phyloP scores from a whole-genome alignment of 2,797 vertebrate species.

The Lacerta viridis region DNA sequence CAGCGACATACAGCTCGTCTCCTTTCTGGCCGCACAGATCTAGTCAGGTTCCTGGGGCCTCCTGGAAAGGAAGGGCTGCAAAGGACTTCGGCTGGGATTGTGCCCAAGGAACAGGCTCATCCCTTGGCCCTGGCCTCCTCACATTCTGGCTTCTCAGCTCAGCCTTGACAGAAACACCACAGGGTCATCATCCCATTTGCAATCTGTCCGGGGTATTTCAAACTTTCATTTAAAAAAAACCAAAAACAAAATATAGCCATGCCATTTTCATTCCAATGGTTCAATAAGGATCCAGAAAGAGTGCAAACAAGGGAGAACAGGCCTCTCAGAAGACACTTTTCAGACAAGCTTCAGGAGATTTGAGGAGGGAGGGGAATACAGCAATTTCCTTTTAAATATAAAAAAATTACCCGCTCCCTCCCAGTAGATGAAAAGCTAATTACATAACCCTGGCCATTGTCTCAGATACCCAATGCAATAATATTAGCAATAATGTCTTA shows the following conservation, averaged over 20 bases:
- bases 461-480: conserved; percentile 15
- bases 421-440: conserved; percentile 55
- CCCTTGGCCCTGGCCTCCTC: neutral
- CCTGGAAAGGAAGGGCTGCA: no score
- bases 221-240: conserved; percentile 18
- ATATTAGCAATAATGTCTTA: conserved; percentile 53
- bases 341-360: conserved; percentile 52
- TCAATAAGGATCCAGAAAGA: neutral
- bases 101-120: neutral
- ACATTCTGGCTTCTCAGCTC: neutral
- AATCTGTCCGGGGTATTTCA: conserved; percentile 37
- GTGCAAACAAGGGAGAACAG: conserved; percentile 31
- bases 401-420: conserved; percentile 52
- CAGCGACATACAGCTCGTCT: neutral
- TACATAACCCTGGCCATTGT: conserved; percentile 53
- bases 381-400: conserved; percentile 51
- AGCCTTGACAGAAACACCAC: neutral
- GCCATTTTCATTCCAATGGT: conserved; percentile 45
- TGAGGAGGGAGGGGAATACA: conserved; percentile 23
- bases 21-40: neutral
- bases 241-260: neutral
- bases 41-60: neutral
- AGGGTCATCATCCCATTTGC: conserved; percentile 26
- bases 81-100: neutral
- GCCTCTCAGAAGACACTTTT: conserved; percentile 13